A percentile compares a stretch with the other conserved stretches of the same genome.
Conservation (phyloP, 2,797 vertebrate species). For the Sylvia borin region DNA sequence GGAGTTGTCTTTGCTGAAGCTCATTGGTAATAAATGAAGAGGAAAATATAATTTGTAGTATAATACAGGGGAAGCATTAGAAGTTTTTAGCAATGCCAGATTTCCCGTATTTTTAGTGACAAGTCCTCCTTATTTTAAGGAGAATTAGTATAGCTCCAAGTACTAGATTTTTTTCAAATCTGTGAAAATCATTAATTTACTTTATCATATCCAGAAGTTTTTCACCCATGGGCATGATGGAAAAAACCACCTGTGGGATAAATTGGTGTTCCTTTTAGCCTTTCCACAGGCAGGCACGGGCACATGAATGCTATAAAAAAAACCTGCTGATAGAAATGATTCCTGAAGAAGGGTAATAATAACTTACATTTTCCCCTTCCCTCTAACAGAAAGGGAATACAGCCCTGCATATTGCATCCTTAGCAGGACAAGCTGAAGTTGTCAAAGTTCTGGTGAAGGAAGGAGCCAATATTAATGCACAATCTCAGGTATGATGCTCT, state of each 20-base stretch:
- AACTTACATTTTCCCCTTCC: neutral
- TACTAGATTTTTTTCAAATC: neutral
- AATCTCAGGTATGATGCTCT: conserved; percentile 88
- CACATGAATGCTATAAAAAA: neutral
- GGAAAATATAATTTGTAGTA: neutral
- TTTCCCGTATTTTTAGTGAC: neutral
- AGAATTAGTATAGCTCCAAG: neutral
- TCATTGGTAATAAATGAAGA: neutral
- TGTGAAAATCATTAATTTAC: neutral
- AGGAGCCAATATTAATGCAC: conserved; percentile 91
- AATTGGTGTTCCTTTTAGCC: neutral
- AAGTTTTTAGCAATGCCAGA: neutral
- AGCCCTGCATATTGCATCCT: conserved; percentile 94
- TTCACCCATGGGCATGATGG: neutral
- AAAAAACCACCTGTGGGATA: neutral
- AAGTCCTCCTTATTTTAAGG: neutral
- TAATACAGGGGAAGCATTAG: neutral
- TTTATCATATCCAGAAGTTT: neutral
- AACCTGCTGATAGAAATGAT: neutral
- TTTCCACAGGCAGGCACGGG: neutral
- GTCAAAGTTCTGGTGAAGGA: conserved; percentile 91
- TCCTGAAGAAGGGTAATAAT: neutral
- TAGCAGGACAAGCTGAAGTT: conserved; percentile 94
- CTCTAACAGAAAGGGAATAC: conserved; percentile 93
- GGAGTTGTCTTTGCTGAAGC: neutral